Evolutionary conservation across 1,140 invertebrate species (phyloP), one percentile per base, ranked within the genome.

Genomic region (Lysiphlebus fabarum): DNA sequence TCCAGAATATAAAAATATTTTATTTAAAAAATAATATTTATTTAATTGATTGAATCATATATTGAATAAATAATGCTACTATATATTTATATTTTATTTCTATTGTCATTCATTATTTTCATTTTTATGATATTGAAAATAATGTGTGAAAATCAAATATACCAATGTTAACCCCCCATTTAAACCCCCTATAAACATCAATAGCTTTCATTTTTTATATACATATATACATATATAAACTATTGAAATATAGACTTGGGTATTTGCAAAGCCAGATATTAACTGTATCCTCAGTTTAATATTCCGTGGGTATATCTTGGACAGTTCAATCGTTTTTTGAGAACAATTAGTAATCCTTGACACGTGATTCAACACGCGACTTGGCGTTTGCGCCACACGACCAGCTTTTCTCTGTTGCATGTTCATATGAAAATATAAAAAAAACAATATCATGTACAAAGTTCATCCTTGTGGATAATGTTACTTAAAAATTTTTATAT

Each of bases 261-360:
- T 54, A 54, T 54, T 54, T 54, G 40, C 53, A 10, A 40, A 54
- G 38, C 53, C 26, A 14, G 8, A 34, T 54, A 54, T 42, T 41
- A 54, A 54, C 38, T 54, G 53, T 54, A 54, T 54, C 40, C 33
- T 26, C 26, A 41, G 17, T 26, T 26, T 54, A 54, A 54, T 54
- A 41, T 41, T 53, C 40, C 10, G 38, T 41, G 41, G 38, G 53
- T 54, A 42, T 17, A 2, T 10, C 8, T 26, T 26, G 17, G 17
- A 38, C 33, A 54, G 40, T 26, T 54, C 53, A 43, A 54, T 54
- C 53, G 53, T 42, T 54, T 54, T 41, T 40, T 9, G 38, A 12
- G 37, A 54, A 54, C 53, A 54, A 54, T 54, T 54, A 54, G 53
- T 54, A 54, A 54, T 54, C 53, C 42, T 38, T 26, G 17, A 41